Evolutionary conservation across 1,140 invertebrate species (phyloP).

Genomic region (Listronotus bonariensis): DNA sequence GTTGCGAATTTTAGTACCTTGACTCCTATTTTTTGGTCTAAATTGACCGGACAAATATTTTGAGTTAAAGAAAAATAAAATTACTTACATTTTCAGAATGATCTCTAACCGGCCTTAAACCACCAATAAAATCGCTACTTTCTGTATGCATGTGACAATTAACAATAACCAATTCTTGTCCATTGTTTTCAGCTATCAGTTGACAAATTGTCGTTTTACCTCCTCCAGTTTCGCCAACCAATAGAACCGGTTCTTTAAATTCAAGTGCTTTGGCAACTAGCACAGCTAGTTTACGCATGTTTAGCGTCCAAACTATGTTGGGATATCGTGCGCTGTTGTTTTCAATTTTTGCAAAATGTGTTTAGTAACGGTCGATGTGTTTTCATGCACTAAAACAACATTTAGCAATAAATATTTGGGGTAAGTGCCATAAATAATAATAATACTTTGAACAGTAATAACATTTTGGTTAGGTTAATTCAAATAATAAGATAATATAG

Average conservation of each 20-base stretch:
- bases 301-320: conserved; percentile 93
- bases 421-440: not conserved
- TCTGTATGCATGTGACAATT: conserved; percentile 99
- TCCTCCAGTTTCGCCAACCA: conserved; percentile 98
- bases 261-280: conserved; percentile 86
- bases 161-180: conserved; percentile 73
- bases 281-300: conserved; percentile 90
- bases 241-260: conserved; percentile 92
- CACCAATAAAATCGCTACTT: conserved; percentile 96
- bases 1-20: no score
- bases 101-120: conserved; percentile 86
- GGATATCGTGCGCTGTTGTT: conserved; percentile 64
- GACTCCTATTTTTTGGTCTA: no score
- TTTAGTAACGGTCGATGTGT: conserved; percentile 79
- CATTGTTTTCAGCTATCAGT: conserved; percentile 72
- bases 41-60: no score
- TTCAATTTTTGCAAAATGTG: conserved; percentile 71
- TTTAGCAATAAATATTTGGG: conserved; percentile 6
- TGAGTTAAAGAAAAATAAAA: no score
- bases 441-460: no score
- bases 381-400: conserved; percentile 63
- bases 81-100: conserved; percentile 53
- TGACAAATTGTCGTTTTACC: conserved; percentile 98
- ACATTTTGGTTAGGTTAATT: no score
- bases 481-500: no score